phyloP scores from a whole-genome alignment of 2,113 vertebrate species.

The Hemiscyllium ocellatum region DNA sequence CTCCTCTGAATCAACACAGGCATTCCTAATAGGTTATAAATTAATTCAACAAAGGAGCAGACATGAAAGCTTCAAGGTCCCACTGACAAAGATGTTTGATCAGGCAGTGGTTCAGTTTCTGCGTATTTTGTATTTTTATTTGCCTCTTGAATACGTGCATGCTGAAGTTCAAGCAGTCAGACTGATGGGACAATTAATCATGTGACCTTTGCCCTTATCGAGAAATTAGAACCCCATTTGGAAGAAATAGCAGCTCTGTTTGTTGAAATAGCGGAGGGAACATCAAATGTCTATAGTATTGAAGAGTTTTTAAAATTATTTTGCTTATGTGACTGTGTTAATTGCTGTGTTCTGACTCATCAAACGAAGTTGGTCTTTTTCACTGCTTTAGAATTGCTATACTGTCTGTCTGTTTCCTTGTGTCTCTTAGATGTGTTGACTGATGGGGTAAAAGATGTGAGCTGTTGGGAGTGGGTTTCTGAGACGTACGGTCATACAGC shows the following conservation, averaged over 20 bases:
- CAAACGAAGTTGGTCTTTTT: too few relatives aligned
- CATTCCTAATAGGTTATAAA: background rate
- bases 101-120: background rate
- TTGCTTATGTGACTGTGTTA: background rate
- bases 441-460: too few relatives aligned
- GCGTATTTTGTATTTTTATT: background rate
- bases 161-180: background rate
- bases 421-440: too few relatives aligned
- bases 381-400: too few relatives aligned
- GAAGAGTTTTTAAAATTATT: background rate
- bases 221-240: background rate
- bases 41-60: too few relatives aligned
- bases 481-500: too few relatives aligned
- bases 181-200: background rate
- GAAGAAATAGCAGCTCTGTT: background rate
- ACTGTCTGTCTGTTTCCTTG: too few relatives aligned
- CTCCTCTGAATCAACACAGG: background rate
- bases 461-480: too few relatives aligned
- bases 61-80: too few relatives aligned
- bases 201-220: background rate
- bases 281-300: background rate
- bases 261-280: background rate
- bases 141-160: background rate
- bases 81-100: background rate
- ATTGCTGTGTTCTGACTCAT: background rate